Percentiles rank a stretch among this genome's conserved stretches.
phyloP scores from a whole-genome alignment of 2,888 invertebrate genomes.

The Tachina grossa region DNA sequence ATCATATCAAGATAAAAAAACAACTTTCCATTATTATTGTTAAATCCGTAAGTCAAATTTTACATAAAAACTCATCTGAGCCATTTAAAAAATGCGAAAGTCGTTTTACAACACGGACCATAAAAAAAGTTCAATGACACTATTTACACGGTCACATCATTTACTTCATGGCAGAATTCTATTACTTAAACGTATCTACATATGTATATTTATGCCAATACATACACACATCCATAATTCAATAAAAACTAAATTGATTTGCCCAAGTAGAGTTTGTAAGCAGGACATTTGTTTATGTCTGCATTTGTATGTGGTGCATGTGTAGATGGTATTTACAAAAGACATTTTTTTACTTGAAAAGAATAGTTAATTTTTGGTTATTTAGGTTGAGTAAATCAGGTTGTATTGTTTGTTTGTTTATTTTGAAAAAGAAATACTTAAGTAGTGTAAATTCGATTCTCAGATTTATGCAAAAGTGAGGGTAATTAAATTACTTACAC shows the following conservation, averaged over 20 bases:
- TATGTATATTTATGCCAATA: no score
- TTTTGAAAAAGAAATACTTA: conserved; percentile 3
- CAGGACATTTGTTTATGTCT: neutral
- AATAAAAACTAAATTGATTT: neutral
- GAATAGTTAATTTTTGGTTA: neutral
- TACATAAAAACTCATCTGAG: no score
- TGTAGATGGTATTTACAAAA: neutral
- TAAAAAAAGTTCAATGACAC: no score
- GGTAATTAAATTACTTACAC: conserved; percentile 58
- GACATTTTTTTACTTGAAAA: no score
- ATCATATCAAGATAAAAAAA: no score
- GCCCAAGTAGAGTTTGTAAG: neutral
- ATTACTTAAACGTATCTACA: no score
- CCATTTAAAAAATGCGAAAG: no score
- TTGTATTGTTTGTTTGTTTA: conserved; percentile 27
- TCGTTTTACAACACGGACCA: no score
- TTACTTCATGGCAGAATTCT: no score
- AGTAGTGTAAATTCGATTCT: conserved; percentile 40
- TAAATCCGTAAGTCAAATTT: no score
- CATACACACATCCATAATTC: neutral
- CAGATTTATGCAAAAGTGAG: conserved; percentile 43
- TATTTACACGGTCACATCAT: no score
- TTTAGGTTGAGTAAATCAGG: conserved; percentile 6
- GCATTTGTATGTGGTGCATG: neutral
- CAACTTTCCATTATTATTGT: no score